Base-by-base conservation (phyloP, 2,888 invertebrate genomes). In the Zeuzera pyrina region DNA sequence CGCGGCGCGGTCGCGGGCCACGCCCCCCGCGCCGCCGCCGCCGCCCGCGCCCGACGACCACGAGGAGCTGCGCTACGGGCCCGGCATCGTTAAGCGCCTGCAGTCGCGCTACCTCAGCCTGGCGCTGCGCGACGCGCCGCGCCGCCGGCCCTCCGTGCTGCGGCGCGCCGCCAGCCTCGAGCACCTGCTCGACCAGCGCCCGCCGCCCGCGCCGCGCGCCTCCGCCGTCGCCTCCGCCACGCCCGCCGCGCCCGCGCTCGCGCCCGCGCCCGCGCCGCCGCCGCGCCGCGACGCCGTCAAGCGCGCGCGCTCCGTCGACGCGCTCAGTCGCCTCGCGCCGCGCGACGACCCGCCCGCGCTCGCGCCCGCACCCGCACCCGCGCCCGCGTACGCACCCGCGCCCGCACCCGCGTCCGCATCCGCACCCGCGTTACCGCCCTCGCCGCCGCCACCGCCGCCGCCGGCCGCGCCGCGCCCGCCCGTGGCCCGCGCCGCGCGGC, bases 21-120 rank as follows among this genome's bases (percentile, higher is more conserved):
- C 53, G 21, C 41, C 45, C 39, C 47, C 45, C 45, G 52, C 43
- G 33, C 57, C 62, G 21, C 59, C 62, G 14, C 64, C 67, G 32
- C 59, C 62, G 24, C 52, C 59, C 39, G 34, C 62, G 56, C 66
- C 67, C 55, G 69, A 65, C 42, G 69, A 68, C 28, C 74, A 73
- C 46, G 94, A 94, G 70, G 95, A 95, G 64, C 81, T 95, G 35
- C 90, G 91, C 60, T 95, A 95, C 81, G 95, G 95, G 1, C 95
- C 95, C 31, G 95, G 95, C 35, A 95, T 95, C 59, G 95, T 95
- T 22, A 93, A 92, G 58, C 91, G 91, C 52, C 86, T 95, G 46
- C 90, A 93, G 64, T 92, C 93, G 61, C 91, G 93, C 60, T 95
- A 95, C 67, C 86, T 95, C 42, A 93, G 92, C 66, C 86, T 95